Evolutionary conservation across 2,113 vertebrate species (phyloP).

Genomic region (Pomatorhinus ruficollis): DNA sequence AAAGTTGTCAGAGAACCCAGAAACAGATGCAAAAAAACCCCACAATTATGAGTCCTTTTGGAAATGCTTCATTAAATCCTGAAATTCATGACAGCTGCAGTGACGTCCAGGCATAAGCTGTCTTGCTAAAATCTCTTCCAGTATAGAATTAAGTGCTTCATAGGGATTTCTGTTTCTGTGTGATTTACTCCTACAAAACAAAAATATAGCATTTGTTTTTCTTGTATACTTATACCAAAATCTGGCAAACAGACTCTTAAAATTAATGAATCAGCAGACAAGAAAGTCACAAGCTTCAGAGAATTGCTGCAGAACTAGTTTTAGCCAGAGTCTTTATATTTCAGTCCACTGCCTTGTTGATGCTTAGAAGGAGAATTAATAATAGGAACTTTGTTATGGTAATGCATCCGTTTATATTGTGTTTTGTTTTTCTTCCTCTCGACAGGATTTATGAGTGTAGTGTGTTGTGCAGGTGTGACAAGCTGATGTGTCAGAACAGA

Average conservation of each 20-base stretch:
- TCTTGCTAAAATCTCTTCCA: background rate
- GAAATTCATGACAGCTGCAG: background rate
- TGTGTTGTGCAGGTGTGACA: constrained; percentile 86
- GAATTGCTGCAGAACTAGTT: background rate
- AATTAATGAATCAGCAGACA: background rate
- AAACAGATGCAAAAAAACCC: background rate
- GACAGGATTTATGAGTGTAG: constrained; percentile 90
- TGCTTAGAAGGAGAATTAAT: background rate
- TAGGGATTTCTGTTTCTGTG: background rate
- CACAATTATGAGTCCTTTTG: background rate
- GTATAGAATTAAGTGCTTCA: background rate
- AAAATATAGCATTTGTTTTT: background rate
- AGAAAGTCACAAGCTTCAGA: background rate
- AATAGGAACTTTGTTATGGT: background rate
- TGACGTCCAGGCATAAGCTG: background rate
- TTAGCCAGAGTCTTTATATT: background rate
- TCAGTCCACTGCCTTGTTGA: background rate
- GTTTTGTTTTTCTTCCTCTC: constrained; percentile 38
- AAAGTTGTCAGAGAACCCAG: background rate
- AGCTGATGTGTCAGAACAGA: constrained; percentile 87
- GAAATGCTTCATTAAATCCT: background rate
- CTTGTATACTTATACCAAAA: background rate
- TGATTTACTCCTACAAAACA: background rate
- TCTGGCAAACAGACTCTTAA: background rate
- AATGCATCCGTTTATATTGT: background rate